Conservation (phyloP, 1,140 invertebrate species). For the Samia ricini region DNA sequence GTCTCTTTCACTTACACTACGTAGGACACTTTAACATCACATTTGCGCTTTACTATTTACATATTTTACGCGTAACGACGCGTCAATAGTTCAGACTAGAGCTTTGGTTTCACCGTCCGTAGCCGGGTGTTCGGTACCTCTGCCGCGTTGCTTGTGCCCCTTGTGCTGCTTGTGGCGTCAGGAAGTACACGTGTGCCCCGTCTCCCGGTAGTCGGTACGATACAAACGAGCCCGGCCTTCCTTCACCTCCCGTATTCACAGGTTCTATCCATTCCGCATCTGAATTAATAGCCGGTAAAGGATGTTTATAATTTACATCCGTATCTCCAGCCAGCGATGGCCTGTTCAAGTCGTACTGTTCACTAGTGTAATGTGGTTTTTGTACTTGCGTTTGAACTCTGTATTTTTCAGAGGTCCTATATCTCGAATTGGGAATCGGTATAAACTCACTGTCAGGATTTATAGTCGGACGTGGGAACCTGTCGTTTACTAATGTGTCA, state of each 20-base stretch:
- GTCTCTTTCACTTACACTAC: constrained; percentile 69
- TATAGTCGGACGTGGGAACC: constrained; percentile 78
- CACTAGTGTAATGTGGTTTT: constrained; percentile 53
- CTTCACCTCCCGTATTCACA: constrained; percentile 67
- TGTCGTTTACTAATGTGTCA: constrained; percentile 82
- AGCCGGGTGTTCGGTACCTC: constrained; percentile 62
- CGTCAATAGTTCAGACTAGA: constrained; percentile 62
- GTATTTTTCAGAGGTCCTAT: constrained; percentile 65
- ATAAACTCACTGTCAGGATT: constrained; percentile 83
- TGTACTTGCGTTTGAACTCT: constrained; percentile 47
- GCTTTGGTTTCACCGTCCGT: constrained; percentile 74
- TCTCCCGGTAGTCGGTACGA: constrained; percentile 84
- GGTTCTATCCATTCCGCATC: constrained; percentile 82
- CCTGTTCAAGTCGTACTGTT: constrained; percentile 61
- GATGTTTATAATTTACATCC: constrained; percentile 80
- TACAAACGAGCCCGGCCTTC: constrained; percentile 79
- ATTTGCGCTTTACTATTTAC: constrained; percentile 75
- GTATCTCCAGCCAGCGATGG: constrained; percentile 80
- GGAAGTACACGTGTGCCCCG: constrained; percentile 86
- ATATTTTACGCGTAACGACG: constrained; percentile 43
- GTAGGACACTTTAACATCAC: constrained; percentile 77
- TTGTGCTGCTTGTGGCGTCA: constrained; percentile 84
- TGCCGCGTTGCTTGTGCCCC: constrained; percentile 71
- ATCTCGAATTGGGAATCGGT: constrained; percentile 68
- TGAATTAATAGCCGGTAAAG: constrained; percentile 81